Conservation (phyloP, 2,888 invertebrate species). For the Trissolcus japonicus region DNA sequence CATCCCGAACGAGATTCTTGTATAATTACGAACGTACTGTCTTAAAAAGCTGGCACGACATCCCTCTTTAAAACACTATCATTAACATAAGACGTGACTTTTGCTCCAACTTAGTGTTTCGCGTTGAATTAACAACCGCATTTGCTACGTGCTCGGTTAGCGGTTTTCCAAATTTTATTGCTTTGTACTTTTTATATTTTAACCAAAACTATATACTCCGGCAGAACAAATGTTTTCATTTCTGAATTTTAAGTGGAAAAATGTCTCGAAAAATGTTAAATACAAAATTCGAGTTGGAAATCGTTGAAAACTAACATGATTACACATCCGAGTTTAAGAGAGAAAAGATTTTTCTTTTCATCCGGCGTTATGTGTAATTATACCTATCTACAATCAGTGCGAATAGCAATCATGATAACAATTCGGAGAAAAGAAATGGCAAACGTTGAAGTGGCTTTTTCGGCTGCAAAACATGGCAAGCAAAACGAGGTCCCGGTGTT, state of each 20-base stretch:
- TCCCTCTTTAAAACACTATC: conserved; percentile 50
- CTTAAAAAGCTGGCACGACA: conserved; percentile 38
- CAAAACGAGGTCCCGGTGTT: conserved; percentile 7
- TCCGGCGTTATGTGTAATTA: not conserved
- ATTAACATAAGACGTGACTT: conserved; percentile 55
- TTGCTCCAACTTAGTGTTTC: conserved; percentile 39
- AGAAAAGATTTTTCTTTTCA: no score
- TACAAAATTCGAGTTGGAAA: no score
- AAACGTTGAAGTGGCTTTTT: conserved; percentile 8
- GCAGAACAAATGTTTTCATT: no score
- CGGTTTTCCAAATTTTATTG: conserved; percentile 13
- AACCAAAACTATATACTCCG: not conserved
- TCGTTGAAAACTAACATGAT: no score
- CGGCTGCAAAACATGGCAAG: conserved; percentile 5
- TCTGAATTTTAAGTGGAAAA: no score
- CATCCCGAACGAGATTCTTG: conserved; percentile 46
- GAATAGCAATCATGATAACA: not conserved
- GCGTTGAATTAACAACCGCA: conserved; percentile 33
- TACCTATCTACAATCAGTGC: not conserved
- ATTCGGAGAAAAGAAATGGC: conserved; percentile 4
- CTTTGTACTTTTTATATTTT: not conserved
- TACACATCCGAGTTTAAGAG: no score
- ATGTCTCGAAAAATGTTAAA: no score
- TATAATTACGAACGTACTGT: conserved; percentile 46
- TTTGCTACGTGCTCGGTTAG: conserved; percentile 29